These are phyloP conservation scores for Bucco capensis DNA, from an alignment of 2,113 vertebrate genomes.

Conservation along the genomic window DNA sequence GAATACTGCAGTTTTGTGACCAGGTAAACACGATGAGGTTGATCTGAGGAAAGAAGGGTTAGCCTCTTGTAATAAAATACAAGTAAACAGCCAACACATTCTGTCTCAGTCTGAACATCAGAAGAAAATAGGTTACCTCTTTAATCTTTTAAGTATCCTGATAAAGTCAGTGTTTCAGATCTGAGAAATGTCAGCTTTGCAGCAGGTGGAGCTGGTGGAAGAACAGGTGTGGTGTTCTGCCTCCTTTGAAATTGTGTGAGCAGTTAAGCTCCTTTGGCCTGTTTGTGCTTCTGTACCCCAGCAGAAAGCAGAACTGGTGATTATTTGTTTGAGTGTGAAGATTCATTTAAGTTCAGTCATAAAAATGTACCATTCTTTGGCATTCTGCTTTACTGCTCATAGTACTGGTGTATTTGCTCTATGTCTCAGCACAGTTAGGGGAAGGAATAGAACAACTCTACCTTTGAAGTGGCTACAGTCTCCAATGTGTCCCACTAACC, in stretches of 20 bases:
- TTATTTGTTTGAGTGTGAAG: background rate
- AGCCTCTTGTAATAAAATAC: rapidly evolving
- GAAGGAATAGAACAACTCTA: background rate
- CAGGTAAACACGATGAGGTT: background rate
- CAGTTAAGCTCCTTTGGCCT: background rate
- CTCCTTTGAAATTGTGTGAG: background rate
- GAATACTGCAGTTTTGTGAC: background rate
- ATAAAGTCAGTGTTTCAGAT: background rate
- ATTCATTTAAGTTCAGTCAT: background rate
- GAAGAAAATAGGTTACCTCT: background rate
- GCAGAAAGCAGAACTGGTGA: background rate
- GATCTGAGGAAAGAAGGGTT: background rate
- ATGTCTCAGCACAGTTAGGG: background rate
- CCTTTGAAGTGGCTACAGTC: background rate
- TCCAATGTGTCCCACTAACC: background rate
- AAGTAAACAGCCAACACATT: background rate
- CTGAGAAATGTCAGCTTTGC: background rate
- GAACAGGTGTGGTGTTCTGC: background rate
- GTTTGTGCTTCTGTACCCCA: background rate
- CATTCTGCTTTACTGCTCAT: background rate
- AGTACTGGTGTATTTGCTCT: background rate
- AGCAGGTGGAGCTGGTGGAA: background rate
- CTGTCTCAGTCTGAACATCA: background rate
- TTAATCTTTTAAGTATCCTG: background rate
- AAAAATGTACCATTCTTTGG: background rate